Evolutionary conservation across 2,888 invertebrate species (phyloP), one percentile per base, ranked within the genome.

Genomic region (Eurois occulta): DNA sequence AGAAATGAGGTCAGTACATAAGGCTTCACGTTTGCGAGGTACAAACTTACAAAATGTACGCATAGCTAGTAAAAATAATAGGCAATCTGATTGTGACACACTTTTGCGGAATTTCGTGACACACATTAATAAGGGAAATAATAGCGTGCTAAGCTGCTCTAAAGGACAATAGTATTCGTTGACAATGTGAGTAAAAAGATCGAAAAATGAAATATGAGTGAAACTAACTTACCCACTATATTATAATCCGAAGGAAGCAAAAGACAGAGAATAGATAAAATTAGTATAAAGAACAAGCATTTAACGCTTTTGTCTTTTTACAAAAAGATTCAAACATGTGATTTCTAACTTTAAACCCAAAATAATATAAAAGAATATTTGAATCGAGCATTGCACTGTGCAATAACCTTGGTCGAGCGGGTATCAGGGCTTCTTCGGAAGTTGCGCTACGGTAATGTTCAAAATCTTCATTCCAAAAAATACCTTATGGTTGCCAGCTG

Each of bases 191-290:
- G 55, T 32, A 64, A 75, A 32, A 52, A 38, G 1, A 32, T 58
- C 18, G 13, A 73, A 60, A 60, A 80, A 80, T 65, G 43, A 73
- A 46, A 60, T 38, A 70, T 75, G 70, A 83, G 66, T 73, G 52
- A 75, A 74, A 76, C 80, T 80, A 85, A 85, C 87, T 87, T 84
- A 85, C 87, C 87, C 75, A 86, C 85, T 87, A 87, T 75, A 18
- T 77, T 67, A 83, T 77, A 66, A 72, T 85, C 87, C 87, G 48
- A 84, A 85, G 84, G 66, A 77, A 77, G 85, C 85, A 77, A 78
- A 77, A 77, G 72, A 81, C 86, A 80, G 77, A 81, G 73, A 81
- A 87, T 58, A 67, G 18, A 67, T 62, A 58, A 74, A 73, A 83
- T 85, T 86, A 85, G 67, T 84, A 69, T 58, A 21, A 67, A 83